Evolutionary conservation across 2,113 vertebrate genomes (phyloP).

Genomic region (Recurvirostra avosetta): DNA sequence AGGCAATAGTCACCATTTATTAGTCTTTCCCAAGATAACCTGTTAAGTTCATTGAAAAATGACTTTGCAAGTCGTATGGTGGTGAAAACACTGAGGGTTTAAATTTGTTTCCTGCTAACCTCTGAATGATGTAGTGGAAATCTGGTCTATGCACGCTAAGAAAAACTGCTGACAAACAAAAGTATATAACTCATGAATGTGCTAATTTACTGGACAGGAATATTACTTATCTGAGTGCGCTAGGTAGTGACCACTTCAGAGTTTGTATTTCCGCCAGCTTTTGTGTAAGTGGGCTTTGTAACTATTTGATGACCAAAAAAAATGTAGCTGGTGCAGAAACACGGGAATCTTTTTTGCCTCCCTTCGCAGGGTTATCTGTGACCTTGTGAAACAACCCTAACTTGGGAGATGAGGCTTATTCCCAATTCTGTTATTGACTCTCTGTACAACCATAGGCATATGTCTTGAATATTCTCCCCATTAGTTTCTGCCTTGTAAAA

Average conservation of each 20-base stretch:
- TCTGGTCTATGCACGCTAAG: background rate
- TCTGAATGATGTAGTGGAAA: slow-evolving; percentile 52
- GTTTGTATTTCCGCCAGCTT: background rate
- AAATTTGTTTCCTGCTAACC: slow-evolving; percentile 40
- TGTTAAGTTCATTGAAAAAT: slow-evolving; percentile 47
- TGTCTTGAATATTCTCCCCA: background rate
- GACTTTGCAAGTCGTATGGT: slow-evolving; percentile 1
- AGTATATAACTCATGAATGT: slow-evolving; percentile 16
- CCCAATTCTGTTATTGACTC: background rate
- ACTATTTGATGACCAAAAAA: background rate
- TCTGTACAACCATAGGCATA: background rate
- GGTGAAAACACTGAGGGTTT: slow-evolving; percentile 23
- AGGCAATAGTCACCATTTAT: slow-evolving; percentile 22
- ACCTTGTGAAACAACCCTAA: background rate
- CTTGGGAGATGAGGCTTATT: background rate
- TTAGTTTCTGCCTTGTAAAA: background rate
- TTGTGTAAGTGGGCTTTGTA: background rate
- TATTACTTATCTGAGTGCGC: background rate
- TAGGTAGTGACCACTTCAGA: background rate
- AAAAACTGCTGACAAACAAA: slow-evolving; percentile 37
- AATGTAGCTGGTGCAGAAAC: background rate
- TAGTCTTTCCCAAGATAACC: slow-evolving; percentile 30
- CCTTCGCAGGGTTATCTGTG: background rate
- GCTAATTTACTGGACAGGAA: slow-evolving; percentile 34
- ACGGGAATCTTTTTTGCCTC: background rate